phyloP scores from a whole-genome alignment of 2,113 vertebrate species.

The Catagonus wagneri region DNA sequence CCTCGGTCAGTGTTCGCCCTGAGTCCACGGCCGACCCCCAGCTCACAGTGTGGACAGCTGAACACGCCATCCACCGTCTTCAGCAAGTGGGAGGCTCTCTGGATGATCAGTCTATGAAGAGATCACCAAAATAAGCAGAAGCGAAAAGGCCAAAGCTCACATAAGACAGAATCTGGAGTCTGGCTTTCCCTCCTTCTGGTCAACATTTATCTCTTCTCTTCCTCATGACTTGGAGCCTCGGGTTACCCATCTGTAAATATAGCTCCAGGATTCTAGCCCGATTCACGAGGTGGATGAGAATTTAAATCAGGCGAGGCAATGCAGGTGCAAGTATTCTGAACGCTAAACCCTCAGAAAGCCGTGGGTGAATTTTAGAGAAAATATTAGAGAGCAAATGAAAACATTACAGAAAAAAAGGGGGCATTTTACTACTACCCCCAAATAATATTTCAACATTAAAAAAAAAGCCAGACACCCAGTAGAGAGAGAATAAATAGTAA shows the following conservation, averaged over 20 bases:
- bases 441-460: neutral
- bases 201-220: accelerated
- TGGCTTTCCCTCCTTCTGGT: accelerated
- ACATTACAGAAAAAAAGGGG: neutral
- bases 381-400: neutral
- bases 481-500: neutral
- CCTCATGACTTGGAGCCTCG: too few species aligned
- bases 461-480: neutral
- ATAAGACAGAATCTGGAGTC: neutral
- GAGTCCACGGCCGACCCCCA: neutral
- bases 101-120: neutral
- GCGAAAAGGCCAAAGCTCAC: too few species aligned
- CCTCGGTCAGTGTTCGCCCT: neutral
- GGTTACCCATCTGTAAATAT: neutral
- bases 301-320: neutral
- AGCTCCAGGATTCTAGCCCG: neutral
- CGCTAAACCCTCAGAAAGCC: neutral
- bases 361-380: neutral
- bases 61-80: neutral
- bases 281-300: accelerated
- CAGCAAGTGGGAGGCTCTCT: neutral
- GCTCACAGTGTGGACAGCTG: neutral
- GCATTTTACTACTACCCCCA: neutral
- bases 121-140: neutral
- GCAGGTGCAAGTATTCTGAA: neutral